Percentiles rank a stretch among this genome's conserved stretches.
Evolutionary conservation across 2,113 vertebrate genomes (phyloP).

Genomic region (Eurystomus gularis): DNA sequence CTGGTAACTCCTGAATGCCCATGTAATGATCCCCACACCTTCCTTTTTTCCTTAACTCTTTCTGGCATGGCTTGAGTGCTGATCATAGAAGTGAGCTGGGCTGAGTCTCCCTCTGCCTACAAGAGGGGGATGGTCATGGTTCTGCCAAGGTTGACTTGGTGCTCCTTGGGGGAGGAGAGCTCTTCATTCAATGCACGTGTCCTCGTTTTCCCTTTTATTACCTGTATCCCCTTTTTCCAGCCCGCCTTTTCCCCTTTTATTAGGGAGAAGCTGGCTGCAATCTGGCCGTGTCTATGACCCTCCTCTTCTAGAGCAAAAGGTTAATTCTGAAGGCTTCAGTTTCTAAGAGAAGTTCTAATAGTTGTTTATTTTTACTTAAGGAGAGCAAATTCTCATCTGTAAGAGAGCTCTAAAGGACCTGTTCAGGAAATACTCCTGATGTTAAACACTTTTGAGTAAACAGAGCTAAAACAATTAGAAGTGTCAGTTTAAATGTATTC

Average conservation of each 20-base stretch:
- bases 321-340: neutral
- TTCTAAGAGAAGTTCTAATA: neutral
- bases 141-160: neutral
- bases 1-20: neutral
- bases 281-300: neutral
- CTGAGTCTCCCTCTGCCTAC: neutral
- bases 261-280: neutral
- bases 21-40: neutral
- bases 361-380: neutral
- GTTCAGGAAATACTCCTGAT: neutral
- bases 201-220: neutral
- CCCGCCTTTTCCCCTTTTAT: neutral
- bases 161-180: neutral
- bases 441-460: neutral
- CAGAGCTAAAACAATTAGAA: neutral
- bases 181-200: neutral
- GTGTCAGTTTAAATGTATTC: neutral
- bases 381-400: neutral
- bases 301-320: neutral
- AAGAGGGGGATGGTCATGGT: rapidly evolving
- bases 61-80: neutral
- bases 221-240: no score
- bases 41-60: neutral
- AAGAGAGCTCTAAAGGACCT: neutral
- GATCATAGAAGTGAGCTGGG: neutral